A percentile compares a stretch with the other conserved stretches of the same genome.
Conservation (phyloP, 2,113 vertebrate genomes). For the Raphicerus campestris region DNA sequence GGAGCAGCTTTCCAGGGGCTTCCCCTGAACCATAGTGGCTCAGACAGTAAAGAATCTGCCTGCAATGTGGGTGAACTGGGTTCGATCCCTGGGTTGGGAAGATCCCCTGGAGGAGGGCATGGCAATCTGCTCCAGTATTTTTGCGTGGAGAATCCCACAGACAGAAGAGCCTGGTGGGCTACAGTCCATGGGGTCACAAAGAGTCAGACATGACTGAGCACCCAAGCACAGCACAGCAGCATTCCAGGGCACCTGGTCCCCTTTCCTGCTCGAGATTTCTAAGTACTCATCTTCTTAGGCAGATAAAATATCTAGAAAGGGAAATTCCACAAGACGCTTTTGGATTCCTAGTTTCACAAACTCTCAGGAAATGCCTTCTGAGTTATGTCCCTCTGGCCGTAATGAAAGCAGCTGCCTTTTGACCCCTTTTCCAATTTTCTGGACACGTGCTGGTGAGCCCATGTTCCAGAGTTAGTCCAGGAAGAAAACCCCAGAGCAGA, state of each 20-base stretch:
- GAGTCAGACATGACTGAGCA: not conserved
- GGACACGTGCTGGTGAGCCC: not conserved
- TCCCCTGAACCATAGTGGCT: not conserved
- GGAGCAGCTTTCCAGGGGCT: not conserved
- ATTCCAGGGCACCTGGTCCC: not conserved
- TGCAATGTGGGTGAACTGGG: not conserved
- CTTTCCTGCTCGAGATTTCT: not conserved
- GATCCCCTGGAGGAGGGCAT: not conserved
- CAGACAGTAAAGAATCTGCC: not conserved
- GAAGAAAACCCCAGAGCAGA: not conserved
- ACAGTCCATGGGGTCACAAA: not conserved
- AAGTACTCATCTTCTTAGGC: not conserved
- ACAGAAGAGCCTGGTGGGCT: not conserved
- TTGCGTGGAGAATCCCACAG: not conserved
- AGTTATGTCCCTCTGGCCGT: slow-evolving; percentile 23
- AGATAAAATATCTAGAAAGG: slow-evolving; percentile 13
- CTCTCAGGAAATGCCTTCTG: slow-evolving; percentile 60
- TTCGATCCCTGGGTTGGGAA: not conserved
- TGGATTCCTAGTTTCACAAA: slow-evolving; percentile 39
- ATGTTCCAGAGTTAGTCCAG: not conserved
- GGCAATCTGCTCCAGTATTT: not conserved
- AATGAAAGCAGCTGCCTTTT: slow-evolving; percentile 11
- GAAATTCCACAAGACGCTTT: slow-evolving; percentile 47
- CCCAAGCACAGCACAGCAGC: not conserved
- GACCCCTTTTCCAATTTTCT: slow-evolving; percentile 1